These are phyloP conservation scores for Chloromyia formosa DNA, from an alignment of 2,888 invertebrate species.

Conservation along the genomic window DNA sequence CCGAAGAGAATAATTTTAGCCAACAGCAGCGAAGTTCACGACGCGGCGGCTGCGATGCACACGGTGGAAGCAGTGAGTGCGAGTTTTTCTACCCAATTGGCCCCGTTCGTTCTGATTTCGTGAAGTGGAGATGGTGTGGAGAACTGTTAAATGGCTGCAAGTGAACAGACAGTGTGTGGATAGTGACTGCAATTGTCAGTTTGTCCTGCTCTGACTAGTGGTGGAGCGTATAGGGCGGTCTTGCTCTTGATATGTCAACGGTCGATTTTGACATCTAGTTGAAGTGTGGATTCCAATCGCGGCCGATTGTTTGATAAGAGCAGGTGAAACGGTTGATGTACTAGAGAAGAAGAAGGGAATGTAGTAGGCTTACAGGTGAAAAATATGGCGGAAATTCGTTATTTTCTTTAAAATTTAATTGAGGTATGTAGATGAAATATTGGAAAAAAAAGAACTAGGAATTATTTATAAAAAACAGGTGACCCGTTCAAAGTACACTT, in stretches of 20 bases:
- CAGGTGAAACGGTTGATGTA: slow-evolving; percentile 16
- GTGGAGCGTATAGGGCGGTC: not conserved
- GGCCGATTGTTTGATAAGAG: not conserved
- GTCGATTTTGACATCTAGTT: not conserved
- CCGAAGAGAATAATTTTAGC: too few species aligned
- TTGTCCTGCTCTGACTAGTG: not conserved
- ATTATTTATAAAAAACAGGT: too few species aligned
- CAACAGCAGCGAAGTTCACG: too few species aligned
- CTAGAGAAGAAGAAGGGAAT: not conserved
- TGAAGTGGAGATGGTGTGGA: too few species aligned
- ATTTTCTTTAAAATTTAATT: too few species aligned
- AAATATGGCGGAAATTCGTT: not conserved
- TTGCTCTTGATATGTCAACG: not conserved
- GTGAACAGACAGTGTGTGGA: slow-evolving; percentile 11
- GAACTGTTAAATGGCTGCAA: slow-evolving; percentile 5
- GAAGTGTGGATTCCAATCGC: slow-evolving; percentile 16
- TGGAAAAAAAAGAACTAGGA: too few species aligned
- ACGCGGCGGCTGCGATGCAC: too few species aligned
- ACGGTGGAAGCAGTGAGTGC: too few species aligned
- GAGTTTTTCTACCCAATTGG: too few species aligned
- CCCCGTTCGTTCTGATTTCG: slow-evolving; percentile 12
- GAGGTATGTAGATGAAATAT: too few species aligned
- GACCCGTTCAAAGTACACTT: too few species aligned
- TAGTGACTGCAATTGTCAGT: not conserved
- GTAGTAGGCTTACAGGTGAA: not conserved